These are phyloP conservation scores for Labia minor DNA, from an alignment of 2,888 invertebrate genomes.

Conservation along the genomic window DNA sequence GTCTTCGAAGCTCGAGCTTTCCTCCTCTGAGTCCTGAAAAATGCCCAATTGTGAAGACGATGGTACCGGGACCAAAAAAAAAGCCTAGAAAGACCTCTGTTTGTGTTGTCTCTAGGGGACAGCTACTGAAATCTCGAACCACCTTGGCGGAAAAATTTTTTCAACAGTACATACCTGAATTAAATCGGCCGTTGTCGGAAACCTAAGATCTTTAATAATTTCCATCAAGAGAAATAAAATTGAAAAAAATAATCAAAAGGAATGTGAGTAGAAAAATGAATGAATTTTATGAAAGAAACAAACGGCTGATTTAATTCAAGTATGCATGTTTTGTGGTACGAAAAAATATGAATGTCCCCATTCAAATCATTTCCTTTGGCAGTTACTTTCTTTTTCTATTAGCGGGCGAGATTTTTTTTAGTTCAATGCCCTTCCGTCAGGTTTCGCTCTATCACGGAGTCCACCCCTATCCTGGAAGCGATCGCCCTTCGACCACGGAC, in stretches of 20 bases:
- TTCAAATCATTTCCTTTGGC: neutral
- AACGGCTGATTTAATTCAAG: conserved; percentile 5
- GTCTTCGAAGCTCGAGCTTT: conserved; percentile 13
- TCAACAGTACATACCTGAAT: neutral
- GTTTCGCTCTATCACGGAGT: neutral
- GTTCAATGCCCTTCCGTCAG: neutral
- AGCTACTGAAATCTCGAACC: neutral
- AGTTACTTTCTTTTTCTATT: neutral
- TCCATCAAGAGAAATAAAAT: too few relatives aligned
- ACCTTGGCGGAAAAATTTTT: neutral
- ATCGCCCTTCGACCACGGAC: too few relatives aligned
- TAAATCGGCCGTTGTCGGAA: conserved; percentile 1
- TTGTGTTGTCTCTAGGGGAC: neutral
- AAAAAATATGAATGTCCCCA: neutral
- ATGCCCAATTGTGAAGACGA: conserved; percentile 13
- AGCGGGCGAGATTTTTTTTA: neutral
- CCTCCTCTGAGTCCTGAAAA: conserved; percentile 13
- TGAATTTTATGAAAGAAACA: conserved; percentile 4
- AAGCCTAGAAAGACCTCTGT: conserved; percentile 13
- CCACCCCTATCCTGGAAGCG: neutral
- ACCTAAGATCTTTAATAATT: neutral
- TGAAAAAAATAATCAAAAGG: neutral
- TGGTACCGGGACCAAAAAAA: conserved; percentile 3
- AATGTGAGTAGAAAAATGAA: neutral
- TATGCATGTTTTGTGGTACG: neutral